Evolutionary conservation across 2,113 vertebrate species (phyloP), one percentile per base, ranked within the genome.

Genomic region (Mystacornis crossleyi): DNA sequence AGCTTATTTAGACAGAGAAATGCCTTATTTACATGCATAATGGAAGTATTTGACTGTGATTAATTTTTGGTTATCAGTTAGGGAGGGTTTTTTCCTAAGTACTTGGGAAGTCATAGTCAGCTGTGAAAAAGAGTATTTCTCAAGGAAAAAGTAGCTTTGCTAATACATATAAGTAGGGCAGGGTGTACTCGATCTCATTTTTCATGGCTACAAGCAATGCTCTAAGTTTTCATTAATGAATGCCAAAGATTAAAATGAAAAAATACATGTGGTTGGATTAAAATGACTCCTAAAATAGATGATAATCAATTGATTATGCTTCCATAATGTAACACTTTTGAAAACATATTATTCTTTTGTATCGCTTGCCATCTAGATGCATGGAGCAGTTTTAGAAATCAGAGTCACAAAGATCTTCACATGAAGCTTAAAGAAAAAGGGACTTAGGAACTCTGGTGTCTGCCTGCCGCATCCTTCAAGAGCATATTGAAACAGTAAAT

Each of bases 1-100:
- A 96, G 97, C 95, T 97, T 98, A 98, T 97, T 98, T 98, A 97
- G 97, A 98, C 97, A 97, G 97, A 97, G 97, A 95, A 97, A 96
- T 90, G 94, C 81, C 96, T 98, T 98, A 97, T 98, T 96, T 96
- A 97, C 97, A 98, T 98, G 97, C 97, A 96, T 97, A 98, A 51
- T 65, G 87, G 89, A 96, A 82, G 80, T 91, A 96, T 97, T 91
- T 11, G 14, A 90, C 94, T 96, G 81, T 97, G 97, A 98, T 98
- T 98, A 97, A 97, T 98, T 97, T 98, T 97, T 95, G 88, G 97
- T 97, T 98, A 98, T 98, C 98, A 98, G 97, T 98, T 98, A 96
- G 83, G 91, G 33, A 97, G 86, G 54, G 75, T 90, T 97, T 98
- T 97, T 87, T 89, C 87, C 90, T 73, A 86, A 97, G 75, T 89